Conservation (phyloP, 2,797 vertebrate species). For the Syndactyla subalaris region DNA sequence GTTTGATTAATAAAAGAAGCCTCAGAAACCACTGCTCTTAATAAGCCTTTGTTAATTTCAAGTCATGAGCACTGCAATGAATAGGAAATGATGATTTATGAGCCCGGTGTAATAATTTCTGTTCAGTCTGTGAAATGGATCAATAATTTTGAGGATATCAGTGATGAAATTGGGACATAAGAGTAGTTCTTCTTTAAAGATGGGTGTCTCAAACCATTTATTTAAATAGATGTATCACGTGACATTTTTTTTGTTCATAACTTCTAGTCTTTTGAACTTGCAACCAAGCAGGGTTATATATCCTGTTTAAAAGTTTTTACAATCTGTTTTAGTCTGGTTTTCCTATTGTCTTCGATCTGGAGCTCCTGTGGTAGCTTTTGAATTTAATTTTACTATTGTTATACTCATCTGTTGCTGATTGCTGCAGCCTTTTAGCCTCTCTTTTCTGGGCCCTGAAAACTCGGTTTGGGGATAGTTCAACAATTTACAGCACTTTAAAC, state of each 20-base stretch:
- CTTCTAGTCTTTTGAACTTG: not conserved
- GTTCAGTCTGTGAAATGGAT: conserved; percentile 48
- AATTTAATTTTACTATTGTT: not conserved
- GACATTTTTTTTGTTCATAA: not conserved
- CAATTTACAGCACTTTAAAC: not conserved
- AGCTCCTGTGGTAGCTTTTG: not conserved
- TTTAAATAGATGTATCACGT: not conserved
- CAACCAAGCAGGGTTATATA: not conserved
- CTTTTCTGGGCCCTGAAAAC: not conserved
- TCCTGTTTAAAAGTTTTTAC: not conserved
- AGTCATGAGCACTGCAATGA: conserved; percentile 15
- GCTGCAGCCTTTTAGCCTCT: not conserved
- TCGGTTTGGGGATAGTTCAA: not conserved
- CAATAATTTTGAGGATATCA: conserved; percentile 28
- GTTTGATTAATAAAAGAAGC: conserved; percentile 56
- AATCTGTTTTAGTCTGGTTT: not conserved
- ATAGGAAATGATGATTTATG: conserved; percentile 46
- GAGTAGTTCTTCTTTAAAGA: conserved; percentile 20
- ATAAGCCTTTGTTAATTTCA: conserved; percentile 65
- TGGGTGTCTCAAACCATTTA: not conserved
- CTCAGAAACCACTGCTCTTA: conserved; percentile 32
- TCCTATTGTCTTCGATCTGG: not conserved
- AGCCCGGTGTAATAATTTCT: conserved; percentile 10
- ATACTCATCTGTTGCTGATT: not conserved
- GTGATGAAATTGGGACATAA: not conserved